Conservation (phyloP, 2,113 vertebrate genomes). For the Etheostoma cragini region DNA sequence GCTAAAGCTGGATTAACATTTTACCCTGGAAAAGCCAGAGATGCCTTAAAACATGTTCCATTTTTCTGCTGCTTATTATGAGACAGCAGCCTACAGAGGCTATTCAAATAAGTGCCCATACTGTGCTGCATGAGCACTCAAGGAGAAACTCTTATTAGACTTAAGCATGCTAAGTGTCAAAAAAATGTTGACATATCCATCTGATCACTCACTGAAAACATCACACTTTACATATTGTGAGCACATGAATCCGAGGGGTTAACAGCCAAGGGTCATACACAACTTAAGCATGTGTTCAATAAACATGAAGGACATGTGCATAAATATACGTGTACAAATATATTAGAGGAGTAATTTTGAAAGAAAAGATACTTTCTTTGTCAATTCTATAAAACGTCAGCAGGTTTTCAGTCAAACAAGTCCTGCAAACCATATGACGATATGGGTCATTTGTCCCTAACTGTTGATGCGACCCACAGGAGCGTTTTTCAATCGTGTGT, state of each 20-base stretch:
- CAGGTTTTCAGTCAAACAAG: neutral
- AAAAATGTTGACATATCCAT: conserved; percentile 70
- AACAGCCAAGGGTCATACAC: conserved; percentile 4
- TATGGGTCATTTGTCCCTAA: too few relatives aligned
- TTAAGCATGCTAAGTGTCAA: conserved; percentile 75
- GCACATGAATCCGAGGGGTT: conserved; percentile 7
- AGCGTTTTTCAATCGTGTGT: too few relatives aligned
- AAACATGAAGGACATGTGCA: neutral
- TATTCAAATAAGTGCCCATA: conserved; percentile 74
- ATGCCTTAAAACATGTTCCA: conserved; percentile 82
- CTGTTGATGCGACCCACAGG: too few relatives aligned
- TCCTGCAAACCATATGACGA: too few relatives aligned
- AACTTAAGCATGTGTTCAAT: conserved; percentile 8
- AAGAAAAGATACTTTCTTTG: neutral
- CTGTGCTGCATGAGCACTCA: conserved; percentile 68
- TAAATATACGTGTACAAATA: neutral
- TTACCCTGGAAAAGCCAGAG: conserved; percentile 75
- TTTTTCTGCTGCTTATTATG: conserved; percentile 70
- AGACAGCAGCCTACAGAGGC: conserved; percentile 70
- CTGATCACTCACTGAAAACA: conserved; percentile 53
- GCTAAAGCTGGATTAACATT: conserved; percentile 83
- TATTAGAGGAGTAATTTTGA: neutral
- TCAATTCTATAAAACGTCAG: neutral
- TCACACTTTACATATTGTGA: conserved; percentile 47
- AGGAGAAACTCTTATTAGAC: conserved; percentile 78